phyloP scores from a whole-genome alignment of 2,113 vertebrate species.

The Albula glossodonta region DNA sequence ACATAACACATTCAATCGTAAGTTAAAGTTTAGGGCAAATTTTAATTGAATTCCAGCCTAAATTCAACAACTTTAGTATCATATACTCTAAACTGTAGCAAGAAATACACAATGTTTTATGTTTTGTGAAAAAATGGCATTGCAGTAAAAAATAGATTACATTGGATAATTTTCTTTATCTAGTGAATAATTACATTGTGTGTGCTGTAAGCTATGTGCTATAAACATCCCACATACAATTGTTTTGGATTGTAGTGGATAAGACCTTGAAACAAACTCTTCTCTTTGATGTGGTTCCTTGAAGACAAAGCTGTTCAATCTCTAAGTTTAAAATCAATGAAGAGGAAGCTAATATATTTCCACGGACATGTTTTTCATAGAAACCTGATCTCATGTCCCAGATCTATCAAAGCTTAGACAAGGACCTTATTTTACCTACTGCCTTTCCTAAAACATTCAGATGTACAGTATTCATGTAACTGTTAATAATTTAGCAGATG shows the following conservation, averaged over 20 bases:
- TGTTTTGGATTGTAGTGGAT: not conserved
- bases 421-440: constrained; percentile 38
- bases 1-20: too few relatives aligned
- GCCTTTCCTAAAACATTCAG: too few relatives aligned
- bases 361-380: constrained; percentile 35
- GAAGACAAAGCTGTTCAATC: constrained; percentile 47
- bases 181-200: not conserved
- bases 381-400: constrained; percentile 27
- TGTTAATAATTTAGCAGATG: not conserved
- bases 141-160: too few relatives aligned
- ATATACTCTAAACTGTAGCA: too few relatives aligned
- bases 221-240: not conserved
- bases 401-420: constrained; percentile 28
- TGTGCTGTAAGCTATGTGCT: constrained; percentile 1
- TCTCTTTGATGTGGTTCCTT: constrained; percentile 39
- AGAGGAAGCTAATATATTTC: constrained; percentile 43
- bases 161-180: not conserved
- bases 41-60: too few relatives aligned
- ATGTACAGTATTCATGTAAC: not conserved
- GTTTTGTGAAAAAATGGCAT: too few relatives aligned
- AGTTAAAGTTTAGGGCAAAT: too few relatives aligned
- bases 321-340: constrained; percentile 35
- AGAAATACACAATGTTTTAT: too few relatives aligned
- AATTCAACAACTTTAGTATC: too few relatives aligned
- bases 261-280: constrained; percentile 13